Evolutionary conservation across 2,797 vertebrate genomes (phyloP).

Genomic region (Paratrypauchen microcephalus): DNA sequence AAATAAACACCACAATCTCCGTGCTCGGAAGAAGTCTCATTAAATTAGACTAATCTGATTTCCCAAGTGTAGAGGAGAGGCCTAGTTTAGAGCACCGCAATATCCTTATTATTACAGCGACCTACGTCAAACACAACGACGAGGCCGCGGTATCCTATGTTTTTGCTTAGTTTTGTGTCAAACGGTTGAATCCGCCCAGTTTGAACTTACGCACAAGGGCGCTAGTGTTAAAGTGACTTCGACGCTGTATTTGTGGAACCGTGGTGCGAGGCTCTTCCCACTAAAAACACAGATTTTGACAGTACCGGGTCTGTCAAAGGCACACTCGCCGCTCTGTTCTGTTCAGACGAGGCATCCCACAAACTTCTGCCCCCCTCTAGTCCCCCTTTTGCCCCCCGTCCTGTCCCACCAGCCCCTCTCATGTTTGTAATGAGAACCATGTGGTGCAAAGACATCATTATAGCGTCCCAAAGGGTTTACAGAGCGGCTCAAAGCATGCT

Average conservation of each 20-base stretch:
- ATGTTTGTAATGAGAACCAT: constrained; percentile 56
- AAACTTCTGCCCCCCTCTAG: constrained; percentile 12
- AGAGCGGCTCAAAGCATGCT: neutral
- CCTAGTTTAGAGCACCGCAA: constrained; percentile 10
- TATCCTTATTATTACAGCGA: constrained; percentile 29
- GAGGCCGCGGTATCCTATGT: neutral
- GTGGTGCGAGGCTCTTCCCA: constrained; percentile 57
- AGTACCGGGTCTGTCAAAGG: constrained; percentile 56
- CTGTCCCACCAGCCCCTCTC: neutral
- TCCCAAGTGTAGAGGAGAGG: constrained; percentile 8
- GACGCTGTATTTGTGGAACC: constrained; percentile 71
- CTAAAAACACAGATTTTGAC: constrained; percentile 59
- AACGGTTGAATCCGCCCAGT: neutral
- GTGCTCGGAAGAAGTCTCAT: neutral
- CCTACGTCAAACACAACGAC: constrained; percentile 16
- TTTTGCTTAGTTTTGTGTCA: constrained; percentile 11
- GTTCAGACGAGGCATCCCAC: constrained; percentile 25
- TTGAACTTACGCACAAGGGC: constrained; percentile 41
- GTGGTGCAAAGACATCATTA: constrained; percentile 50
- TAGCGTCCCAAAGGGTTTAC: constrained; percentile 13
- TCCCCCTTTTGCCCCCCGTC: neutral
- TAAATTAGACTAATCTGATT: constrained; percentile 6
- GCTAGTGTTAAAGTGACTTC: constrained; percentile 49
- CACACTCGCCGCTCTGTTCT: constrained; percentile 64
- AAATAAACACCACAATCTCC: neutral